A percentile compares a stretch with the other conserved stretches of the same genome.
phyloP scores from a whole-genome alignment of 2,888 invertebrate genomes.

The Drosophila picticornis region DNA sequence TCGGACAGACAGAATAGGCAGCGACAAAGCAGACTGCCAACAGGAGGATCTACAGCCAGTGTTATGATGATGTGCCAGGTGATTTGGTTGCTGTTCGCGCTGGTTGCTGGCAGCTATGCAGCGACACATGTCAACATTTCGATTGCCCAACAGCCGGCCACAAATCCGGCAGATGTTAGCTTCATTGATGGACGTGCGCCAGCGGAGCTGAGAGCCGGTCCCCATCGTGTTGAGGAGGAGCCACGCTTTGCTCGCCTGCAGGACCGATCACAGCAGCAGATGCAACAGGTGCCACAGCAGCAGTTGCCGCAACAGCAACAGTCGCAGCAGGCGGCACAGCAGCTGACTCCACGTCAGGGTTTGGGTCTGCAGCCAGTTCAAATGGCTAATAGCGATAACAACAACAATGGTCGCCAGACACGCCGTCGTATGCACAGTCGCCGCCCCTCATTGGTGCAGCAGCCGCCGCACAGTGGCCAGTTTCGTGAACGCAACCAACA shows the following conservation, averaged over 20 bases:
- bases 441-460: slow-evolving; percentile 59
- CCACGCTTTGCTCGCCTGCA: slow-evolving; percentile 60
- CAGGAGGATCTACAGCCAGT: slow-evolving; percentile 19
- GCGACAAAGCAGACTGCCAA: neutral
- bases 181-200: slow-evolving; percentile 85
- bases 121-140: slow-evolving; percentile 82
- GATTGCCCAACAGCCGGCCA: slow-evolving; percentile 73
- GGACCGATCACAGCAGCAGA: slow-evolving; percentile 56
- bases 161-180: slow-evolving; percentile 87
- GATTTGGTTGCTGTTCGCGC: slow-evolving; percentile 69
- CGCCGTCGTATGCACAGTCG: slow-evolving; percentile 59
- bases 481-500: slow-evolving; percentile 76
- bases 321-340: slow-evolving; percentile 24
- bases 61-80: slow-evolving; percentile 50
- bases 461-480: slow-evolving; percentile 67
- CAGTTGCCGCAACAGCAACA: slow-evolving; percentile 25
- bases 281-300: slow-evolving; percentile 36
- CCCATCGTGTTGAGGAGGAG: slow-evolving; percentile 53
- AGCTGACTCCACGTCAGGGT: slow-evolving; percentile 61
- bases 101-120: slow-evolving; percentile 67
- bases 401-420: slow-evolving; percentile 43
- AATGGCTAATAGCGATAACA: neutral
- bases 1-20: neutral
- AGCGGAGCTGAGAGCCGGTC: slow-evolving; percentile 78
- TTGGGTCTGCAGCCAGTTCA: slow-evolving; percentile 57